A percentile compares a stretch with the other conserved stretches of the same genome.
Evolutionary conservation across 1,140 invertebrate species (phyloP).

Genomic region (Dendrolimus kikuchii): DNA sequence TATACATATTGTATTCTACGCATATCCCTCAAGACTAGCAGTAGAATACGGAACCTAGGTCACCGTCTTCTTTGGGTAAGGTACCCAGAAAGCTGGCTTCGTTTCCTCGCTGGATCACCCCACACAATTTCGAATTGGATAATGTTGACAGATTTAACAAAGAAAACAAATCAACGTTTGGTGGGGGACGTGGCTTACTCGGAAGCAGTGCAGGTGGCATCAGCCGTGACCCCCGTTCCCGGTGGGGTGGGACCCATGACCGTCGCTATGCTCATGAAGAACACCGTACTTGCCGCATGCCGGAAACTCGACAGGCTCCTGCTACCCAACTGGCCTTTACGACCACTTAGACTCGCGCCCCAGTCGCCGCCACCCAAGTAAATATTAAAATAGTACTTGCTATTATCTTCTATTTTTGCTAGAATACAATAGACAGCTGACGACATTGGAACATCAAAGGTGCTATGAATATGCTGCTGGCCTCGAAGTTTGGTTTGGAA

Average conservation of each 20-base stretch:
- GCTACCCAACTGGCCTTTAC: slow-evolving; percentile 77
- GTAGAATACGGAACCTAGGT: no score
- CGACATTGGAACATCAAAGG: slow-evolving; percentile 1
- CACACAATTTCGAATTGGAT: no score
- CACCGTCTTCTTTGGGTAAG: no score
- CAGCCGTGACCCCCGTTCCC: slow-evolving; percentile 96
- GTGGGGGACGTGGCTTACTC: slow-evolving; percentile 96
- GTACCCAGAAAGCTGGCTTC: no score
- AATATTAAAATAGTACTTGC: neutral
- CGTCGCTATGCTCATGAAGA: slow-evolving; percentile 97
- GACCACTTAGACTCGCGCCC: slow-evolving; percentile 74
- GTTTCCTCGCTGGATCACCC: no score
- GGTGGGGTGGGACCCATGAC: slow-evolving; percentile 99
- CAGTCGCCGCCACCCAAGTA: slow-evolving; percentile 82
- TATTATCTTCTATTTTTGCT: neutral
- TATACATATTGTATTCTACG: no score
- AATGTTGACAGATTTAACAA: slow-evolving; percentile 80
- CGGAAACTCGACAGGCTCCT: slow-evolving; percentile 74
- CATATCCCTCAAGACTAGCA: no score
- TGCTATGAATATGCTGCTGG: no score
- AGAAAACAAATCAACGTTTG: slow-evolving; percentile 86
- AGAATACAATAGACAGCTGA: no score
- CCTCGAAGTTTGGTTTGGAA: no score
- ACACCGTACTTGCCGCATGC: slow-evolving; percentile 91
- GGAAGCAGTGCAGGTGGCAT: slow-evolving; percentile 85